phyloP scores from a whole-genome alignment of 1,140 invertebrate species.

The Lucilia cuprina region DNA sequence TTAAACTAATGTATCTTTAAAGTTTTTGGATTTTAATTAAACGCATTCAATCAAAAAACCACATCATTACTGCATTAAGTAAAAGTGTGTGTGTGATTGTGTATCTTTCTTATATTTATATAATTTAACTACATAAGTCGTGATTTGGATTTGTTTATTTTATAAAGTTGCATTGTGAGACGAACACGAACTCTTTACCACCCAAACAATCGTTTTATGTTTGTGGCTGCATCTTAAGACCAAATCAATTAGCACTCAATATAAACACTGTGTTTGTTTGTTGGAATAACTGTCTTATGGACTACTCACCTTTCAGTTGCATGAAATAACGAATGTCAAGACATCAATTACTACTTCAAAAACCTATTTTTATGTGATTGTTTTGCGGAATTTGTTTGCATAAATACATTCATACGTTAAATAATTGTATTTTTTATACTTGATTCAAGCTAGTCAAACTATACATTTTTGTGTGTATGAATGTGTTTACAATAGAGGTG shows the following conservation, averaged over 20 bases:
- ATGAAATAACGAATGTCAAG: neutral
- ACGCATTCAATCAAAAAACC: constrained; percentile 8
- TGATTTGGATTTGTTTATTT: no score
- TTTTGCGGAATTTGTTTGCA: neutral
- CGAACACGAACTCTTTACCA: neutral
- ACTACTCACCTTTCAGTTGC: neutral
- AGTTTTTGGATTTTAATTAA: neutral
- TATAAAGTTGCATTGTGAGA: no score
- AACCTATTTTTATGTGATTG: neutral
- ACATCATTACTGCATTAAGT: neutral
- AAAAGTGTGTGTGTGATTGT: no score
- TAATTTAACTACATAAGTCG: no score
- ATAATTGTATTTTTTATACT: neutral
- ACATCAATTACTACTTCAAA: neutral
- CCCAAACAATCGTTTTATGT: neutral
- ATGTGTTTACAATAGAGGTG: no score
- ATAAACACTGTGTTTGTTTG: neutral
- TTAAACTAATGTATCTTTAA: neutral
- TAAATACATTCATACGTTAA: no score
- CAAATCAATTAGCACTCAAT: neutral
- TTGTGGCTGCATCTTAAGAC: neutral
- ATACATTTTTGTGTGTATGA: no score
- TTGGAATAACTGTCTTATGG: neutral
- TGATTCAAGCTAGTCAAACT: no score
- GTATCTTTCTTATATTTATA: no score